phyloP scores from a whole-genome alignment of 2,113 vertebrate genomes.

The Rhinogobius similis region DNA sequence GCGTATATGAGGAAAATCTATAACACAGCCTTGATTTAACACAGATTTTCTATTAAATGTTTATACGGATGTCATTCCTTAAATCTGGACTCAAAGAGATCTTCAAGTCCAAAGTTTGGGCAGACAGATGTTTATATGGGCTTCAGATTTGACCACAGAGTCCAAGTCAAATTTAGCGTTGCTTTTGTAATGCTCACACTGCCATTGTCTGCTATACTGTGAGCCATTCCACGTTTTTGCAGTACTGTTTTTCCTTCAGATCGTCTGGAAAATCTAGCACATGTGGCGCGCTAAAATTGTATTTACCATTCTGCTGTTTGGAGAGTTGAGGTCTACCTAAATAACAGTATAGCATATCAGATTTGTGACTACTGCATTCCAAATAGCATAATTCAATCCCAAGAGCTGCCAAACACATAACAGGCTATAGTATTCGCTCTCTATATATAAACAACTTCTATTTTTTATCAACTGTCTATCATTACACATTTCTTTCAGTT shows the following conservation, averaged over 20 bases:
- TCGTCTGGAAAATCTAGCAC: constrained; percentile 16
- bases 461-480: too few relatives aligned
- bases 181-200: background rate
- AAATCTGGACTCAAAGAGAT: background rate
- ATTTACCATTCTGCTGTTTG: background rate
- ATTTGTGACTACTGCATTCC: background rate
- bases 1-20: background rate
- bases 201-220: background rate
- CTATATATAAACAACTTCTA: background rate
- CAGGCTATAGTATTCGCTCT: background rate
- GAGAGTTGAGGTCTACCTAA: constrained; percentile 22
- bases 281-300: constrained; percentile 17
- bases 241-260: constrained; percentile 11
- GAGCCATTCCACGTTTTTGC: constrained; percentile 3
- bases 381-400: background rate
- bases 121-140: constrained; percentile 5
- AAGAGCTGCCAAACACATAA: background rate
- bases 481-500: too few relatives aligned
- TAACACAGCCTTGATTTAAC: background rate
- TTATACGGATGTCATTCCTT: background rate
- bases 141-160: background rate
- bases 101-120: background rate
- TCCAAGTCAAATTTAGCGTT: background rate
- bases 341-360: constrained; percentile 7
- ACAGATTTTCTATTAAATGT: background rate